These are phyloP conservation scores for Tetrax tetrax DNA, from an alignment of 2,113 vertebrate genomes.

Conservation along the genomic window DNA sequence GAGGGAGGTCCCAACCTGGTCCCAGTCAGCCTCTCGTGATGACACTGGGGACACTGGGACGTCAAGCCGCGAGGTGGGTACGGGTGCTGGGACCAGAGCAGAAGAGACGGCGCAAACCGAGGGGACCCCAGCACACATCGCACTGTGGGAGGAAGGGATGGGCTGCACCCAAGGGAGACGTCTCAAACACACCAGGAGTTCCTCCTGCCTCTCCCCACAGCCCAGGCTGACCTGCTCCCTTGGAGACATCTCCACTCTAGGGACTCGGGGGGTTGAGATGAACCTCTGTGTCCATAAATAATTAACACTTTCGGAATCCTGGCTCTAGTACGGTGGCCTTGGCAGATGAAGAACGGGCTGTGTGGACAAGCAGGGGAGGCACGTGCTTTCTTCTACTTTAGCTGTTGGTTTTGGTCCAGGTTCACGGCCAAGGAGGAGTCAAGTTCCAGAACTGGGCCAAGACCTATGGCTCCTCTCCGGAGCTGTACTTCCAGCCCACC, in stretches of 20 bases:
- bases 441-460: constrained; percentile 79
- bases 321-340: not conserved
- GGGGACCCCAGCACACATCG: not conserved
- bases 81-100: not conserved
- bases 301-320: not conserved
- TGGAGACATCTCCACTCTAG: not conserved
- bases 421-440: constrained; percentile 65
- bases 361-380: not conserved
- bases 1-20: not conserved
- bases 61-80: not conserved
- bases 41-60: not conserved
- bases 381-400: not conserved
- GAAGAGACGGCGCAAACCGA: not conserved
- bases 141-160: not conserved
- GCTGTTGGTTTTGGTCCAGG: not conserved
- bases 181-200: not conserved
- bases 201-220: not conserved
- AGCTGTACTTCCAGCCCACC: constrained; percentile 76
- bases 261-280: not conserved
- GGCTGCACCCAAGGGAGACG: not conserved
- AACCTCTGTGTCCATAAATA: not conserved
- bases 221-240: not conserved
- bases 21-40: not conserved
- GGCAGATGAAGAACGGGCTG: not conserved
- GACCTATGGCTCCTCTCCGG: constrained; percentile 74